These are phyloP conservation scores for Lophochroa leadbeateri DNA, from an alignment of 2,113 vertebrate genomes.

Conservation along the genomic window DNA sequence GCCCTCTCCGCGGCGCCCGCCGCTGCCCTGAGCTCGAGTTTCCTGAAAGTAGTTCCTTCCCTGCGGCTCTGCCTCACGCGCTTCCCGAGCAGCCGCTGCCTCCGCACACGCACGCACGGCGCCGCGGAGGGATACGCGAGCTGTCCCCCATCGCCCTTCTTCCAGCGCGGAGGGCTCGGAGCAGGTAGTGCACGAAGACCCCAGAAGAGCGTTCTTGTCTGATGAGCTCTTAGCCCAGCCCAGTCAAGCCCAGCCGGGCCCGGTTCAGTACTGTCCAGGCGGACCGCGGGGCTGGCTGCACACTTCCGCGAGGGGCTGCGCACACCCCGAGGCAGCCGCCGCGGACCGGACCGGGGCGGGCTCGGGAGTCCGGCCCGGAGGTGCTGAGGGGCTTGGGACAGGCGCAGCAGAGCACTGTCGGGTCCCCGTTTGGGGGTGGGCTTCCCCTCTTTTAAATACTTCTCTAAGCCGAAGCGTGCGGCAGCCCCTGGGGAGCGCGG, in stretches of 20 bases:
- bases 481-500: too few relatives aligned
- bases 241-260: too few relatives aligned
- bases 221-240: not conserved
- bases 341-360: not conserved
- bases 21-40: not conserved
- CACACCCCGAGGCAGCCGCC: not conserved
- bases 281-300: too few relatives aligned
- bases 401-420: not conserved
- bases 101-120: not conserved
- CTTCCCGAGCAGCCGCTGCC: not conserved
- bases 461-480: not conserved
- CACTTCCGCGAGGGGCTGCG: not conserved
- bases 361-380: too few relatives aligned
- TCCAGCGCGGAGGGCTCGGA: not conserved
- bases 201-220: rapidly evolving
- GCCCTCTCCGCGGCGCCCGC: not conserved
- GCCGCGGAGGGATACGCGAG: slow-evolving; percentile 45
- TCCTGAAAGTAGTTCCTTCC: slow-evolving; percentile 49
- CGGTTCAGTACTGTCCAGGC: not conserved
- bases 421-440: not conserved
- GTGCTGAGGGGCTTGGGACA: not conserved
- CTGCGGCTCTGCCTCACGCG: not conserved
- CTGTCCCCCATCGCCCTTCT: rapidly evolving
- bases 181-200: rapidly evolving
- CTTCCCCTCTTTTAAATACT: not conserved